phyloP scores from a whole-genome alignment of 2,797 vertebrate genomes.

The Manis crassicaudata region DNA sequence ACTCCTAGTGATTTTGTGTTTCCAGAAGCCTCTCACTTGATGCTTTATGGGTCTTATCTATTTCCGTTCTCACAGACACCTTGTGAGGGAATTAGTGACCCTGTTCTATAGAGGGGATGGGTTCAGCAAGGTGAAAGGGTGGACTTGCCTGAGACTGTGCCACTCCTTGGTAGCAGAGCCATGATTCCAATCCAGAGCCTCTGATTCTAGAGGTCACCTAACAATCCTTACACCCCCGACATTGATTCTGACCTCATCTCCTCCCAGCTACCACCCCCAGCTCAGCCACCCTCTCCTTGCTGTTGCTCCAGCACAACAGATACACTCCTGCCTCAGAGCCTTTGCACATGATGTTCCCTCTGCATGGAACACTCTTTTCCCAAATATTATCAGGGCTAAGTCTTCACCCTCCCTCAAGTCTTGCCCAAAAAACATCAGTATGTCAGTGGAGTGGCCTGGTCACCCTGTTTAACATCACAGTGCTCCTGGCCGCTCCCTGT shows the following conservation, averaged over 20 bases:
- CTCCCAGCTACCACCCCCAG: rapidly evolving
- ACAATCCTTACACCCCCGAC: neutral
- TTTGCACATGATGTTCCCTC: neutral
- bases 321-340: neutral
- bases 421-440: neutral
- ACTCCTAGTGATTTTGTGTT: neutral
- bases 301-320: neutral
- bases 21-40: neutral
- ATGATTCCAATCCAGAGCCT: neutral
- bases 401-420: neutral
- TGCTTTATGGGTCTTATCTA: neutral
- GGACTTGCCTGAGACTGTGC: neutral
- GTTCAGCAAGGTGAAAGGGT: neutral
- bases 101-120: neutral
- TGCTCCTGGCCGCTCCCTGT: neutral
- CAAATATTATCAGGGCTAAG: neutral
- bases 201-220: neutral
- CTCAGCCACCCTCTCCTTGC: neutral
- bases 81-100: neutral
- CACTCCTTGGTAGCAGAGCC: neutral
- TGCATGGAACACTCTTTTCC: neutral
- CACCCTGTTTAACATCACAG: neutral
- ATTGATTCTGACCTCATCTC: neutral
- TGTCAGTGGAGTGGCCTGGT: neutral
- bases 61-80: neutral